phyloP scores from a whole-genome alignment of 2,888 invertebrate genomes.

The Agonopterix alstromeriana region DNA sequence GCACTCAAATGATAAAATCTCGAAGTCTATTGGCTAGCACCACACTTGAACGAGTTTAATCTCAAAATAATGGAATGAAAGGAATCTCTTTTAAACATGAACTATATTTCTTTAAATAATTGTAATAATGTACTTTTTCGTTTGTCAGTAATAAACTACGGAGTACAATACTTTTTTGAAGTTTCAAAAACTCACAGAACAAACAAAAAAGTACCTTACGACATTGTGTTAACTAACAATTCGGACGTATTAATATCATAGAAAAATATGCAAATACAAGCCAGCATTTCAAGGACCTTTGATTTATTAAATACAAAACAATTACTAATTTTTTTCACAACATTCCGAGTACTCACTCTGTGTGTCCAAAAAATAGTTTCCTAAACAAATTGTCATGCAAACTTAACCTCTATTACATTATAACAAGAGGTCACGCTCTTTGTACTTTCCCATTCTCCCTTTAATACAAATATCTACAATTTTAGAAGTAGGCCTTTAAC shows the following conservation, averaged over 20 bases:
- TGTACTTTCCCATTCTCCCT: slow-evolving; percentile 34
- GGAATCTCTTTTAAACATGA: slow-evolving; percentile 1
- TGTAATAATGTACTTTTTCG: no score
- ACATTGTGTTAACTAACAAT: no score
- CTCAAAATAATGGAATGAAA: slow-evolving; percentile 5
- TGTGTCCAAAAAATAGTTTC: neutral
- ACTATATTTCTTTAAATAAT: no score
- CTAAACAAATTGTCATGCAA: slow-evolving; percentile 7
- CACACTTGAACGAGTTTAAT: slow-evolving; percentile 5
- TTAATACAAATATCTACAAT: slow-evolving; percentile 48
- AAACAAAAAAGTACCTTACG: no score
- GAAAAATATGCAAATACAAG: no score
- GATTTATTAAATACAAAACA: no score
- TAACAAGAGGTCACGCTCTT: slow-evolving; percentile 14
- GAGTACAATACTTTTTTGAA: neutral
- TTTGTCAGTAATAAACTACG: no score
- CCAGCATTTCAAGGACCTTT: no score
- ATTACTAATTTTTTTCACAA: no score
- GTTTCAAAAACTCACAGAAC: no score
- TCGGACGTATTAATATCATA: no score
- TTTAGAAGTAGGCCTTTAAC: slow-evolving; percentile 53
- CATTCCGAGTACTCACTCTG: neutral
- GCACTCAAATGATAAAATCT: neutral
- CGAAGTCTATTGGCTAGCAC: slow-evolving; percentile 3
- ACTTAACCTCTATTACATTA: neutral